Evolutionary conservation across 2,797 vertebrate species (phyloP).

Genomic region (Clarias pachynema): DNA sequence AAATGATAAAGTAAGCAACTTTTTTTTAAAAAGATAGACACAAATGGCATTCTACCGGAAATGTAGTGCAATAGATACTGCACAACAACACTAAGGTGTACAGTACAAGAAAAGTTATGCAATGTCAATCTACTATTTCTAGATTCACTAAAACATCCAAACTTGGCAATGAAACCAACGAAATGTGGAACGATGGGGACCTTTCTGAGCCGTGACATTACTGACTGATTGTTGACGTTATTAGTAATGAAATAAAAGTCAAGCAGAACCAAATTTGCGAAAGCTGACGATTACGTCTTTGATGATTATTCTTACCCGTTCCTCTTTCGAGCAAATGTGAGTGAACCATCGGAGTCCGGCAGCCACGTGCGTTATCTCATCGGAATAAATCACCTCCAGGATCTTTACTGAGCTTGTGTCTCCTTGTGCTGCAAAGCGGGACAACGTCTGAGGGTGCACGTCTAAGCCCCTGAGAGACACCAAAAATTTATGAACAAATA

Average conservation of each 20-base stretch:
- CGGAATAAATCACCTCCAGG: constrained; percentile 68
- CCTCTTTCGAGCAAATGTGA: constrained; percentile 66
- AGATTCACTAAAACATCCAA: background rate
- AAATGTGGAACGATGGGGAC: background rate
- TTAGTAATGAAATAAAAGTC: background rate
- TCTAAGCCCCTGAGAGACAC: constrained; percentile 65
- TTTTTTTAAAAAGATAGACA: background rate
- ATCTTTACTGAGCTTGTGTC: constrained; percentile 63
- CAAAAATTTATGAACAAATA: background rate
- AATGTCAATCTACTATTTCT: background rate
- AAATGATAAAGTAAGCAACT: background rate
- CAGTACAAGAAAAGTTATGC: background rate
- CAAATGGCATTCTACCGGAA: background rate
- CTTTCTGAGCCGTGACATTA: background rate
- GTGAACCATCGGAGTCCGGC: constrained; percentile 72
- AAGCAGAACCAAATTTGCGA: background rate
- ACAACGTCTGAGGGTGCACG: constrained; percentile 70
- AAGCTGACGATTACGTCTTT: background rate
- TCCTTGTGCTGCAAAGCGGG: constrained; percentile 64
- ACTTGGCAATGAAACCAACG: background rate
- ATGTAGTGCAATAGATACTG: background rate
- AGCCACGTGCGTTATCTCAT: constrained; percentile 74
- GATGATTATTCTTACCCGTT: constrained; percentile 51
- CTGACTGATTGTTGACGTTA: background rate
- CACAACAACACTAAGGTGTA: background rate